phyloP scores from a whole-genome alignment of 2,797 vertebrate genomes.

The Myotis myotis region DNA sequence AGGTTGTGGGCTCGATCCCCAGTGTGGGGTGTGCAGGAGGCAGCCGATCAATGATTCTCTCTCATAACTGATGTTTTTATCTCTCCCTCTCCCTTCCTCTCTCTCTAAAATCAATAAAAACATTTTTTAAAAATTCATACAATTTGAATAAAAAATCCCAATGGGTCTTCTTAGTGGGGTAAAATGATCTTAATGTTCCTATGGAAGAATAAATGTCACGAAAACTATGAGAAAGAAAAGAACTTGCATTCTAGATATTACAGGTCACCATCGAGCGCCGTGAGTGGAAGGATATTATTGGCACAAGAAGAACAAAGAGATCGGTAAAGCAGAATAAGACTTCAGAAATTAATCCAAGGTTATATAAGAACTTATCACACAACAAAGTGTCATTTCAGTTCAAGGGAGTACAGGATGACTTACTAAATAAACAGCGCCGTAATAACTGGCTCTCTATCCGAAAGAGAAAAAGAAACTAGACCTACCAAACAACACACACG shows the following conservation, averaged over 20 bases:
- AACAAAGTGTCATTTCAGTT: neutral
- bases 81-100: too few species aligned
- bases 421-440: neutral
- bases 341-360: slow-evolving; percentile 20
- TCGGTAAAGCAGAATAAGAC: neutral
- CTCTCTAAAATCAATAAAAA: too few species aligned
- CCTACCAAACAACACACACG: neutral
- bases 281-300: neutral
- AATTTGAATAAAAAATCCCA: neutral
- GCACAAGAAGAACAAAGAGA: neutral
- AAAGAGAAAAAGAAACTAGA: slow-evolving; percentile 21
- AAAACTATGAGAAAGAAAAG: slow-evolving; percentile 21
- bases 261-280: neutral
- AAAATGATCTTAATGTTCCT: slow-evolving; percentile 42
- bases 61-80: too few species aligned
- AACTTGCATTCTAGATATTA: neutral
- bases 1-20: too few species aligned
- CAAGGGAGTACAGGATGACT: neutral
- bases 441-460: neutral
- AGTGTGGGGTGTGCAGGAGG: too few species aligned
- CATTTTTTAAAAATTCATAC: neutral
- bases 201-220: neutral
- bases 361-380: neutral
- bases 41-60: too few species aligned
- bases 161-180: neutral